phyloP scores from a whole-genome alignment of 2,797 vertebrate species.

The Melanotaenia nigrans region DNA sequence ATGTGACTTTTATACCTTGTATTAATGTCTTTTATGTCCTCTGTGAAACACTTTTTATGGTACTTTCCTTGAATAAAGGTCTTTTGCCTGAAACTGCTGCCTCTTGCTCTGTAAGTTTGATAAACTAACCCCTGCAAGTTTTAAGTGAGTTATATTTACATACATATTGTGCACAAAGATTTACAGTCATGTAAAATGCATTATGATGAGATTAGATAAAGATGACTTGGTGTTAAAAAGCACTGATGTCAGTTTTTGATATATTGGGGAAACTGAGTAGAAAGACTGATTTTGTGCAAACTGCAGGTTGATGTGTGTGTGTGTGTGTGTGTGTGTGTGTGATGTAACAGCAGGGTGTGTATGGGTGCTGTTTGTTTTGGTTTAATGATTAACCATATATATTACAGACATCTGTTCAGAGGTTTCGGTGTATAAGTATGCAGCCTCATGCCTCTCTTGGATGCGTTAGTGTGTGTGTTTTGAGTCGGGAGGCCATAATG shows the following conservation, averaged over 20 bases:
- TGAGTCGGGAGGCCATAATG: constrained; percentile 49
- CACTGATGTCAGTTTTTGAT: not conserved
- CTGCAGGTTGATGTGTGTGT: not conserved
- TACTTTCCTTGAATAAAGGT: not conserved
- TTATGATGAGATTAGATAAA: no score
- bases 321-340: constrained; percentile 1
- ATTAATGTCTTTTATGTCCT: not conserved
- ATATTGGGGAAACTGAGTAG: no score
- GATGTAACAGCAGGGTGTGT: no score
- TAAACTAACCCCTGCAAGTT: no score
- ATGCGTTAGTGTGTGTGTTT: constrained; percentile 37
- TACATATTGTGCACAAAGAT: not conserved
- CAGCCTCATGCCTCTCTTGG: constrained; percentile 49
- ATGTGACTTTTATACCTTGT: not conserved
- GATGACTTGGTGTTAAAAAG: no score
- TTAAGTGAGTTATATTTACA: no score
- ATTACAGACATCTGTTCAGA: constrained; percentile 58
- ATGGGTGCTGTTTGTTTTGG: constrained; percentile 46
- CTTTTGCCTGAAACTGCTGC: not conserved
- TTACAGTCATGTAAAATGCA: not conserved
- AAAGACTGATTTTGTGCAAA: not conserved
- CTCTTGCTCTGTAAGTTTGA: not conserved
- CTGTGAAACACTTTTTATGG: not conserved
- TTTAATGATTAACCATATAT: constrained; percentile 60
- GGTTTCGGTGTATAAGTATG: constrained; percentile 57